These are phyloP conservation scores for Ricordea florida DNA, from an alignment of 92 coral and sea anemone genomes.

Conservation along the genomic window DNA sequence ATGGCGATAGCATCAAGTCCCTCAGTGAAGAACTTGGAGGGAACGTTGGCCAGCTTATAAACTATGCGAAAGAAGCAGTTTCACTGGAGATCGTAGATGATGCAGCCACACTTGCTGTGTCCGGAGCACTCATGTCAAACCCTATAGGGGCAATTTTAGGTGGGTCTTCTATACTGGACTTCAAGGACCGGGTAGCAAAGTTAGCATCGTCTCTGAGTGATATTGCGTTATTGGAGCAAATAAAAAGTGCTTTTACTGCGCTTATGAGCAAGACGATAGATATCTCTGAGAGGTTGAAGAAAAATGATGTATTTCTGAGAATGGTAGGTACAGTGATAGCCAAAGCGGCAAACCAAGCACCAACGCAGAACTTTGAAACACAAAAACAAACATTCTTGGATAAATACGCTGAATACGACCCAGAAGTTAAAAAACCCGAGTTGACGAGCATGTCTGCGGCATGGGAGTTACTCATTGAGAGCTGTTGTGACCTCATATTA, in stretches of 20 bases:
- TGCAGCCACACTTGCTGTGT: not conserved
- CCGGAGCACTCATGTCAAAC: conserved; percentile 14
- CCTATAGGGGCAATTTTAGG: conserved; percentile 29
- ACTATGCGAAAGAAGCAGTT: conserved; percentile 12
- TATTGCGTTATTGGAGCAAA: not conserved
- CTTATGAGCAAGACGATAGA: not conserved
- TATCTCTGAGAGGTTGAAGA: conserved; percentile 1
- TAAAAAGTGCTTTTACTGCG: not conserved
- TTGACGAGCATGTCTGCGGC: conserved; percentile 1
- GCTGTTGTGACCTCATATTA: conserved; percentile 1
- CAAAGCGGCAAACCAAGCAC: not conserved
- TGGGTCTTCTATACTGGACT: not conserved
- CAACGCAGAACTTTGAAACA: conserved; percentile 4
- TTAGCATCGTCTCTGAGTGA: not conserved
- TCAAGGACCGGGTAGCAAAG: conserved; percentile 1
- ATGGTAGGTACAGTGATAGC: conserved; percentile 6
- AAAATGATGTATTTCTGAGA: conserved; percentile 2
- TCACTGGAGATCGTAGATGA: conserved; percentile 32
- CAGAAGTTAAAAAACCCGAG: conserved; percentile 34
- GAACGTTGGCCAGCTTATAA: not conserved
- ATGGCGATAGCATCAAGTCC: not conserved
- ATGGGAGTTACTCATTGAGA: conserved; percentile 9
- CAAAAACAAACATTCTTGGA: conserved; percentile 11
- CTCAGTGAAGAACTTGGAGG: not conserved
- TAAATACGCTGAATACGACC: conserved; percentile 9